Base-by-base conservation (phyloP, 35 echinoderm and acorn worm genomes). In the Acanthaster planci region DNA sequence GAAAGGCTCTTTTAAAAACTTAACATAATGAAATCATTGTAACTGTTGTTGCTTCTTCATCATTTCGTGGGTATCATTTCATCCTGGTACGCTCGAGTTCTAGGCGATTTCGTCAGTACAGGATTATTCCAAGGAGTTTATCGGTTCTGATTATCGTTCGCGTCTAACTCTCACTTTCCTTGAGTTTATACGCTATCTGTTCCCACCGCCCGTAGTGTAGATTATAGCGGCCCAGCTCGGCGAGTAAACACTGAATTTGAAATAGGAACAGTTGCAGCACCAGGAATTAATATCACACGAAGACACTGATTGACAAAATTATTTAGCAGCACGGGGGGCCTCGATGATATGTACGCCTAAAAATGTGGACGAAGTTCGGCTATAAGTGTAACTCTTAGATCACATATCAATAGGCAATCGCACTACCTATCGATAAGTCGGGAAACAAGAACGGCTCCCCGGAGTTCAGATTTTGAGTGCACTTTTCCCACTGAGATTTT, bases 211-310 rank as follows among this genome's bases (percentile, higher is more conserved):
- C 34, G 64, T 34, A 31, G 64, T 72, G 64, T 34, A 21, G 23
- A 29, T 12, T 72, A 19, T 72, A 72, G 34, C 64, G 14, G 34
- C 34, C 64, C 23, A 72, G 34, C 64, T 0, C 26, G 64, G 34
- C 26, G 30, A 72, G 64, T 72, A 72, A 72, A 72, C 64, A 72
- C 21, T 72, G 34, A 14, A 72, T 72, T 34, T 1, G 34, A 10
- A 72, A 72, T 34, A 72, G 64, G 30, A 72, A 72, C 64, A 72
- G 64, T 72, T 72, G 64, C 64, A 72, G 64, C 30, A 26, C 34
- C 34, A 30, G 14, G 64, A 72, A 72, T 72, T 72, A 72, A 34
- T 34, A 72, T 72, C 64, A 72, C 64, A 9, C 64, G 64, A 72
- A 21, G 64, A 72, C 64, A 35, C 64, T 72, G 64, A 72, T 72